These are phyloP conservation scores for Tetragonisca angustula DNA, from an alignment of 2,888 invertebrate species.

Conservation along the genomic window DNA sequence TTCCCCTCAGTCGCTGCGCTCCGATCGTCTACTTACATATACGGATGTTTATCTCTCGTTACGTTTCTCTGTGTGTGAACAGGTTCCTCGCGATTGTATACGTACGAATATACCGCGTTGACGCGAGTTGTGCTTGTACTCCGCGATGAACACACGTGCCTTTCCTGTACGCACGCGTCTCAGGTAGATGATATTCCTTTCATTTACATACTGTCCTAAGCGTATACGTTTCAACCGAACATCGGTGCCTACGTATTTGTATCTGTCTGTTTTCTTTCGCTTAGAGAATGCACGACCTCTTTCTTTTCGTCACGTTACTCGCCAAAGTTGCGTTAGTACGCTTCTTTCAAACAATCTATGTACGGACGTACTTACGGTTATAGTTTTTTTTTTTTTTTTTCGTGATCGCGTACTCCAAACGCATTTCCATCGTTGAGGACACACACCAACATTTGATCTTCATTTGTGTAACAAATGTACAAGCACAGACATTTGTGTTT, in stretches of 20 bases:
- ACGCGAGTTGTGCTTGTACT: slow-evolving; percentile 7
- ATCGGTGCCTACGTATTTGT: background rate
- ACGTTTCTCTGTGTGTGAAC: slow-evolving; percentile 23
- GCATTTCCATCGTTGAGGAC: slow-evolving; percentile 18
- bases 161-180: slow-evolving; percentile 19
- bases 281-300: slow-evolving; percentile 1
- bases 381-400: background rate
- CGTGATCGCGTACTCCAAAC: background rate
- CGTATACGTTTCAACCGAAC: background rate
- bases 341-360: background rate
- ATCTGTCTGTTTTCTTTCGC: slow-evolving; percentile 18
- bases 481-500: background rate
- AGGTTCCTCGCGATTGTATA: slow-evolving; percentile 24
- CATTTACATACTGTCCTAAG: slow-evolving; percentile 19
- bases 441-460: background rate
- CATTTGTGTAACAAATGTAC: slow-evolving; percentile 22
- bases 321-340: background rate
- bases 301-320: background rate
- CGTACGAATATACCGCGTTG: background rate
- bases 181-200: slow-evolving; percentile 20
- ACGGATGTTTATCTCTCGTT: slow-evolving; percentile 16
- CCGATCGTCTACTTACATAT: background rate
- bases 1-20: background rate
- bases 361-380: background rate
- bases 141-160: slow-evolving; percentile 18